Percentiles rank a stretch among this genome's conserved stretches.
phyloP scores from a whole-genome alignment of 53 echinoderm and acorn worm species.

The Luidia sarsii region DNA sequence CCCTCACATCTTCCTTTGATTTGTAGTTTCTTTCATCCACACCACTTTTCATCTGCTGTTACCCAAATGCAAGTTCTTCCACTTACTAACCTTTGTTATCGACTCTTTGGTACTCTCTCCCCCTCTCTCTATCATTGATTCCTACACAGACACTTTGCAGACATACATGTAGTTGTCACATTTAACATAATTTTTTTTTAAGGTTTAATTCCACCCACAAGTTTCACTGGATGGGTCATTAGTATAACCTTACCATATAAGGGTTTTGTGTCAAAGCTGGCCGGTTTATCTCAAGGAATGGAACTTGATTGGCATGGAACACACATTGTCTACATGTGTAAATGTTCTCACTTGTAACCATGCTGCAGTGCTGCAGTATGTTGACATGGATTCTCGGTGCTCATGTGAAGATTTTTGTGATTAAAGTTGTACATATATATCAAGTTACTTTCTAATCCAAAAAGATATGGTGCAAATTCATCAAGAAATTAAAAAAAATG shows the following conservation, averaged over 20 bases:
- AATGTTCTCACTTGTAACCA: not conserved
- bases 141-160: not conserved
- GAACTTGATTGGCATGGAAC: not conserved
- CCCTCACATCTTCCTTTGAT: not conserved
- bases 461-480: constrained; percentile 32
- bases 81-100: constrained; percentile 34
- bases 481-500: not conserved
- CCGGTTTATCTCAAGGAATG: not conserved
- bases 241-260: constrained; percentile 34
- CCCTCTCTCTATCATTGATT: not conserved
- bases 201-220: constrained; percentile 21
- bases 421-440: constrained; percentile 35
- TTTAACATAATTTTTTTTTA: not conserved
- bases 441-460: constrained; percentile 19
- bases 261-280: constrained; percentile 48
- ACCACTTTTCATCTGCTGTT: constrained; percentile 35
- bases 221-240: constrained; percentile 29
- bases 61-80: constrained; percentile 25
- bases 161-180: too few species aligned
- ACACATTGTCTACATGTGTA: not conserved
- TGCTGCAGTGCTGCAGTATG: not conserved
- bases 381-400: constrained; percentile 15
- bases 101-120: constrained; percentile 8
- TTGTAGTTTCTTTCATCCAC: constrained; percentile 37
- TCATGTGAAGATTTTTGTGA: constrained; percentile 17